Conservation (phyloP, 2,113 vertebrate genomes). For the Plecotus auritus region DNA sequence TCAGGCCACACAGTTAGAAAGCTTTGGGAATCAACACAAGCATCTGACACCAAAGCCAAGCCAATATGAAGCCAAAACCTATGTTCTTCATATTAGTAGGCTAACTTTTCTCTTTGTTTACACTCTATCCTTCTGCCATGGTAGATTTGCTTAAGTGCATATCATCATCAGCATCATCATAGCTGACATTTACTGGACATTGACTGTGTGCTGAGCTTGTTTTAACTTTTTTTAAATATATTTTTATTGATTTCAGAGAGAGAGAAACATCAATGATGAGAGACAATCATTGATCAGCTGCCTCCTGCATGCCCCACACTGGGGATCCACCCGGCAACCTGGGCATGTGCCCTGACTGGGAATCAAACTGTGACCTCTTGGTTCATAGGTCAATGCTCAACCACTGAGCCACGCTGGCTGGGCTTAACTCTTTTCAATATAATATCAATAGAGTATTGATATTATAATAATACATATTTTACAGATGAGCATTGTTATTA, state of each 20-base stretch:
- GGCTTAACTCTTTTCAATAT: too few relatives aligned
- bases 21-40: background rate
- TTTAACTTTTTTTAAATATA: background rate
- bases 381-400: too few relatives aligned
- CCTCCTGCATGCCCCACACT: too few relatives aligned
- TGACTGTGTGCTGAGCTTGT: background rate
- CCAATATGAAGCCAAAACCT: background rate
- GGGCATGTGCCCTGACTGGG: too few relatives aligned
- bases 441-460: too few relatives aligned
- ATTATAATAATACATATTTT: background rate
- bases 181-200: background rate
- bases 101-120: background rate
- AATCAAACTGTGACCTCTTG: too few relatives aligned
- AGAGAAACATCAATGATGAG: too few relatives aligned
- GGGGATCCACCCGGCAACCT: too few relatives aligned
- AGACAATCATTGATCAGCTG: too few relatives aligned
- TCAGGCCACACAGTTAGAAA: background rate
- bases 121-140: background rate
- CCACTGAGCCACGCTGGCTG: too few relatives aligned
- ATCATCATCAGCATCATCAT: background rate
- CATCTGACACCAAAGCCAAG: background rate
- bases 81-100: background rate
- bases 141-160: background rate
- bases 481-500: background rate
- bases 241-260: too few relatives aligned